Percentiles rank a stretch among this genome's conserved stretches.
phyloP scores from a whole-genome alignment of 2,888 invertebrate genomes.

The Drosophila suboccidentalis region DNA sequence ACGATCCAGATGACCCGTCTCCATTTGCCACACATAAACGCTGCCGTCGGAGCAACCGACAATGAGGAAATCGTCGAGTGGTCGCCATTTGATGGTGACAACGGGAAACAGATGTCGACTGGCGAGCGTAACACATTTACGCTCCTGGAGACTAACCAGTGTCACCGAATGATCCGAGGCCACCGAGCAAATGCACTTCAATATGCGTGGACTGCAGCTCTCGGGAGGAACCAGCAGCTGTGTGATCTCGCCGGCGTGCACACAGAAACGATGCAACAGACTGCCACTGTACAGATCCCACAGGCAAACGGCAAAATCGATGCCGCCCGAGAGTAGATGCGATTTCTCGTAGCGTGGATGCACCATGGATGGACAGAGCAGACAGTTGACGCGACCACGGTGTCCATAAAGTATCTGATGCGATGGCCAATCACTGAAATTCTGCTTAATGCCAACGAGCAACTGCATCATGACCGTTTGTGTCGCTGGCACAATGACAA shows the following conservation, averaged over 20 bases:
- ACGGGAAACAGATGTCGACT: slow-evolving; percentile 96
- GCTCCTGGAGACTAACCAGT: slow-evolving; percentile 93
- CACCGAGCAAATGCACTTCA: slow-evolving; percentile 98
- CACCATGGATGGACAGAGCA: slow-evolving; percentile 97
- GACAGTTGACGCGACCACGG: slow-evolving; percentile 96
- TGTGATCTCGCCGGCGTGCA: slow-evolving; percentile 98
- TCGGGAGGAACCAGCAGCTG: slow-evolving; percentile 97
- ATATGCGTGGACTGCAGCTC: slow-evolving; percentile 94
- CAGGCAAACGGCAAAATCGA: slow-evolving; percentile 97
- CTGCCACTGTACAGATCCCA: slow-evolving; percentile 97
- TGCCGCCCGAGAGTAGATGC: slow-evolving; percentile 97
- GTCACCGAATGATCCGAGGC: slow-evolving; percentile 99
- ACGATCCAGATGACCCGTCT: slow-evolving; percentile 98
- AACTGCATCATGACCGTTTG: slow-evolving; percentile 97
- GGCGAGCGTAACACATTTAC: slow-evolving; percentile 97
- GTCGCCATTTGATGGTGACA: slow-evolving; percentile 97
- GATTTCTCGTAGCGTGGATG: slow-evolving; percentile 94
- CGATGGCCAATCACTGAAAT: slow-evolving; percentile 92
- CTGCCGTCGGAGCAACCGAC: slow-evolving; percentile 99
- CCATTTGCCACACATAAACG: slow-evolving; percentile 99
- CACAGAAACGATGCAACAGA: slow-evolving; percentile 96
- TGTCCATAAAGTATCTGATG: slow-evolving; percentile 96
- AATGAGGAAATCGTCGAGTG: slow-evolving; percentile 98
- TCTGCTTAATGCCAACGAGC: slow-evolving; percentile 94
- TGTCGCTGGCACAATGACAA: slow-evolving; percentile 97